Evolutionary conservation across 2,797 vertebrate species (phyloP).

Genomic region (Myripristis jacobus): DNA sequence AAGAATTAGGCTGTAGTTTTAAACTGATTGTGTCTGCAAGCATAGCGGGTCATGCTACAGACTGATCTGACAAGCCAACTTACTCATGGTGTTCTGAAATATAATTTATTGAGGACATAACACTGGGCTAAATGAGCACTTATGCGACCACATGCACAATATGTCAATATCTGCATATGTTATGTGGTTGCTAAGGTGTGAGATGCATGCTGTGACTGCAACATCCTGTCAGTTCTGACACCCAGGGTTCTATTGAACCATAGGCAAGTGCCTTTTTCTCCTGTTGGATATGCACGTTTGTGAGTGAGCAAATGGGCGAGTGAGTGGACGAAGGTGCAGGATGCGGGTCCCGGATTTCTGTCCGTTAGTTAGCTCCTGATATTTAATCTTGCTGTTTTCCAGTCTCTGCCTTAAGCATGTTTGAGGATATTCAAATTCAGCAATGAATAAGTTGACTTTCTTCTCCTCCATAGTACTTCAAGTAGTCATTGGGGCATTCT

Average conservation of each 20-base stretch:
- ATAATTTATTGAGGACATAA: neutral
- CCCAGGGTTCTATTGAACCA: constrained; percentile 6
- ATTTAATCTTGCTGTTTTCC: neutral
- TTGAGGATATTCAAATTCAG: neutral
- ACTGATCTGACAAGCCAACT: neutral
- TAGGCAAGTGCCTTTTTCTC: neutral
- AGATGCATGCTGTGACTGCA: neutral
- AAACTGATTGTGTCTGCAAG: no score
- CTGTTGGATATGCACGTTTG: constrained; percentile 11
- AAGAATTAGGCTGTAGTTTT: neutral
- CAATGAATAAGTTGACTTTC: neutral
- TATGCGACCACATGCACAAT: neutral
- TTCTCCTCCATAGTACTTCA: neutral
- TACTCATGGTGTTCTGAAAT: neutral
- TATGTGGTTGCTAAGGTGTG: constrained; percentile 9
- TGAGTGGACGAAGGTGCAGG: no score
- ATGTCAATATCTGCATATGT: neutral
- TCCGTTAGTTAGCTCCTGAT: neutral
- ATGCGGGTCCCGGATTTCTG: constrained; percentile 4
- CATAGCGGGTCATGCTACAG: neutral
- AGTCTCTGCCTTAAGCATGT: neutral
- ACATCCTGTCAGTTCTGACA: neutral
- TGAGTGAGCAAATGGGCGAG: constrained; percentile 45
- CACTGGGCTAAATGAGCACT: neutral
- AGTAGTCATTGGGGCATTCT: neutral